These are phyloP conservation scores for Sebastes goodei DNA, from an alignment of 2,797 vertebrate species.

Conservation along the genomic window DNA sequence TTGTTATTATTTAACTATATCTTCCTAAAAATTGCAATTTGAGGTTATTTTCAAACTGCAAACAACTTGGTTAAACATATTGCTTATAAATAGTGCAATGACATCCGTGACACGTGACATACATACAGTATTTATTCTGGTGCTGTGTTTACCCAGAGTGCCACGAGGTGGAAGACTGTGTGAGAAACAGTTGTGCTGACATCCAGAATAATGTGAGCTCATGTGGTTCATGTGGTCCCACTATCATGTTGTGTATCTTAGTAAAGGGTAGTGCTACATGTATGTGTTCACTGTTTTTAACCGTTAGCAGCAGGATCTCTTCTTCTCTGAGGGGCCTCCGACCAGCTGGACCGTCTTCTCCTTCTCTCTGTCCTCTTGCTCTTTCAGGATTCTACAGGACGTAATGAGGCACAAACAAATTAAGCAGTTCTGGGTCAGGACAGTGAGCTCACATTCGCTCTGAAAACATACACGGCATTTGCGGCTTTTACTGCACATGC, in stretches of 20 bases:
- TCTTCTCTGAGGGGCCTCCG: slow-evolving; percentile 72
- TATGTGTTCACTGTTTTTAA: neutral
- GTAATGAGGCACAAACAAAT: neutral
- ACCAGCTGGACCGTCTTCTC: slow-evolving; percentile 86
- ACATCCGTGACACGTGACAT: neutral
- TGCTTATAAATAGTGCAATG: slow-evolving; percentile 35
- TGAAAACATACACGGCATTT: neutral
- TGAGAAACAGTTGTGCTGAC: slow-evolving; percentile 9
- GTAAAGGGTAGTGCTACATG: slow-evolving; percentile 40
- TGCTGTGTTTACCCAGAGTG: neutral
- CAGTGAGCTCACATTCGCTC: neutral
- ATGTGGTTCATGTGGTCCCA: slow-evolving; percentile 18
- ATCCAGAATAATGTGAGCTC: neutral
- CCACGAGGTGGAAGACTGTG: slow-evolving; percentile 1
- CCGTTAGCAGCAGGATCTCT: slow-evolving; percentile 87
- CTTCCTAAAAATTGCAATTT: neutral
- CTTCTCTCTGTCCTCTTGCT: slow-evolving; percentile 88
- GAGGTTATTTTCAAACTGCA: neutral
- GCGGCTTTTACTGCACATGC: neutral
- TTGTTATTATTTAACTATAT: neutral
- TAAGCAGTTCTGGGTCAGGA: neutral
- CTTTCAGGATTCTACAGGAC: slow-evolving; percentile 87
- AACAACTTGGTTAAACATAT: neutral
- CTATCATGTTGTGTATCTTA: neutral
- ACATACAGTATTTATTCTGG: neutral